Evolutionary conservation across 2,888 invertebrate species (phyloP), one percentile per base, ranked within the genome.

Genomic region (Nasonia oneida): DNA sequence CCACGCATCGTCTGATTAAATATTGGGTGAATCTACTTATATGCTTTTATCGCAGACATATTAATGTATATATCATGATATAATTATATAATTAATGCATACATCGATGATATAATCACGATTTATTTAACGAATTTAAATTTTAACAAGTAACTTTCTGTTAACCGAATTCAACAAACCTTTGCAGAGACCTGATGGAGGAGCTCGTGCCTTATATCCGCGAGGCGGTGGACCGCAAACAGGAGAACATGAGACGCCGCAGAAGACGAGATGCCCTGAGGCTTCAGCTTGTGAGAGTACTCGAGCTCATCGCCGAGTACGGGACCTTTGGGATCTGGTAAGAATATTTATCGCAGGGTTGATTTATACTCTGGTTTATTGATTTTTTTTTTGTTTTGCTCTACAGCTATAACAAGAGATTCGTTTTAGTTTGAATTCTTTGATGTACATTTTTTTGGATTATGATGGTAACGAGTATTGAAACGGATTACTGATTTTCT

Each of bases 181-280:
- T 39, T 88, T 91, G 15, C 92, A 99, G 99, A 92, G 99, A 99
- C 94, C 94, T 99, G 86, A 97, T 99, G 96, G 99, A 99, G 91
- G 99, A 99, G 94, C 93, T 99, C 83, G 96, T 97, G 10, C 96
- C 97, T 0, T 96, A 98, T 88, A 96, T 99, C 85, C 96, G 99
- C 29, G 99, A 99, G 93, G 98, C 99, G 0, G 97, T 98, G 33
- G 99, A 99, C 93, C 96, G 98, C 76, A 99, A 99, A 92, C 99
- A 99, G 94, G 99, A 99, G 93, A 99, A 99, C 93, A 97, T 99
- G 95, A 95, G 99, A 83, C 94, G 99, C 67, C 95, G 99, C 67
- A 95, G 98, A 83, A 95, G 99, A 64, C 96, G 99, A 82, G 99
- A 99, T 93, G 97, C 98, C 15, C 94, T 99, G 78, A 95, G 99